Conservation (phyloP, 2,888 invertebrate genomes). For the Belgica antarctica region DNA sequence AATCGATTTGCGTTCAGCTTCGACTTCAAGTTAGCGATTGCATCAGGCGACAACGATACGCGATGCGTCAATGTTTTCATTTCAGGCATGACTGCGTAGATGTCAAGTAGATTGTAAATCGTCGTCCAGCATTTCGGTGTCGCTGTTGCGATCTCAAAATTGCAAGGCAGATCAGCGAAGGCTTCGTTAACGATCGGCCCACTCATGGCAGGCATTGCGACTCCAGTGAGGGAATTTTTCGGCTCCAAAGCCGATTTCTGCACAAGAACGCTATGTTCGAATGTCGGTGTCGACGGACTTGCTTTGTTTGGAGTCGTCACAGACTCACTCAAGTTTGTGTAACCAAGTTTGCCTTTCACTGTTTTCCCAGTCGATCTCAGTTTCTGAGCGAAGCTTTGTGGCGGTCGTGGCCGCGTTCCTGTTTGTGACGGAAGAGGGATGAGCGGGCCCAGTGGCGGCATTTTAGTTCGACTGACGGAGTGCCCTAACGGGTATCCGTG, state of each 20-base stretch:
- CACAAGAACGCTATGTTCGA: conserved; percentile 50
- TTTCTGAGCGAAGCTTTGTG: conserved; percentile 86
- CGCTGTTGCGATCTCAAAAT: conserved; percentile 48
- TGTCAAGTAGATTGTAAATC: conserved; percentile 83
- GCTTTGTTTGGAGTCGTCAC: conserved; percentile 66
- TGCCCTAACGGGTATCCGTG: conserved; percentile 47
- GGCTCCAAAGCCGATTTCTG: conserved; percentile 52
- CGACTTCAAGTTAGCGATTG: conserved; percentile 67
- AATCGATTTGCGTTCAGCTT: conserved; percentile 59
- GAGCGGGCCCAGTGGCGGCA: conserved; percentile 51
- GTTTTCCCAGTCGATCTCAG: conserved; percentile 80
- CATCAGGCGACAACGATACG: conserved; percentile 69
- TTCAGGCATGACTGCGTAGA: conserved; percentile 93
- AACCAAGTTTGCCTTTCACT: conserved; percentile 72
- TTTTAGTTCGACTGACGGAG: conserved; percentile 48
- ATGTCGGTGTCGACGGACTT: conserved; percentile 61
- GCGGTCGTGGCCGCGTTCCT: conserved; percentile 62
- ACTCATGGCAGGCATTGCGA: conserved; percentile 50
- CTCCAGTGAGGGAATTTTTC: conserved; percentile 54
- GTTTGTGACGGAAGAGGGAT: conserved; percentile 54
- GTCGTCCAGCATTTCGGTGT: conserved; percentile 89
- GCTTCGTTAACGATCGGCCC: conserved; percentile 44
- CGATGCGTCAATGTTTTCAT: conserved; percentile 85
- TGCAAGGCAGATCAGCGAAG: conserved; percentile 25
- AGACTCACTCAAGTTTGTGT: conserved; percentile 76